Base-by-base conservation (phyloP, 2,113 vertebrate species). In the Plotosus lineatus region DNA sequence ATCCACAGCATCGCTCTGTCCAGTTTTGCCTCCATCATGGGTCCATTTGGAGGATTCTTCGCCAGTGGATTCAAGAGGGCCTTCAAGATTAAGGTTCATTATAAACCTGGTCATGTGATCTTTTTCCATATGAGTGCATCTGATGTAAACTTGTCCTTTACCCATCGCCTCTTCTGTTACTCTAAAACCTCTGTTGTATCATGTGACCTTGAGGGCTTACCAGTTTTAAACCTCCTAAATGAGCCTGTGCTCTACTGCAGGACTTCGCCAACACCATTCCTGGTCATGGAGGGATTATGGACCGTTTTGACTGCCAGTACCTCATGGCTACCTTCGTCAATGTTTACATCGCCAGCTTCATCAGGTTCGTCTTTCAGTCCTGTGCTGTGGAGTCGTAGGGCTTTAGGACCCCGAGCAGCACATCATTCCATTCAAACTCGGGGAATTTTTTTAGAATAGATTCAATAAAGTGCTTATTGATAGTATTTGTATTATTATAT, bases 311-410 rank as follows among this genome's bases (percentile, higher is more conserved):
- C 94, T 99, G 98, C 83, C 98, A 99, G 89, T 99, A 99, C 88
- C 94, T 99, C 87, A 99, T 99, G 98, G 98, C 98, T 44, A 99
- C 98, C 14, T 99, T 99, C 28, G 98, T 99, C 11, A 99, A 99
- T 0, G 98, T 99, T n/a, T 99, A 99, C 92, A 98, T 99, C 0
- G 97, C 97, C 11, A 99, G 98, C 90, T 99, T 99, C 40, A 99
- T 99, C 94, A 98, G 97, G 98, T 99, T 88, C 2, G 82, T 76
- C 71, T 3, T 17, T 11, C 19, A 15, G 40, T 19, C 10, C 19
- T n/a, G 17, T 4, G 6, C 19, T n/a, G 3, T 0, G 60, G 31
- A 3, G 56, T 1, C 15, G 8, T 21, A 19, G 36, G 33, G 61
- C 61, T 23, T 4, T 65, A 40, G 63, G 23, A 68, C 38, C 38